Evolutionary conservation across 1,140 invertebrate genomes (phyloP).

Genomic region (Conus betulinus): DNA sequence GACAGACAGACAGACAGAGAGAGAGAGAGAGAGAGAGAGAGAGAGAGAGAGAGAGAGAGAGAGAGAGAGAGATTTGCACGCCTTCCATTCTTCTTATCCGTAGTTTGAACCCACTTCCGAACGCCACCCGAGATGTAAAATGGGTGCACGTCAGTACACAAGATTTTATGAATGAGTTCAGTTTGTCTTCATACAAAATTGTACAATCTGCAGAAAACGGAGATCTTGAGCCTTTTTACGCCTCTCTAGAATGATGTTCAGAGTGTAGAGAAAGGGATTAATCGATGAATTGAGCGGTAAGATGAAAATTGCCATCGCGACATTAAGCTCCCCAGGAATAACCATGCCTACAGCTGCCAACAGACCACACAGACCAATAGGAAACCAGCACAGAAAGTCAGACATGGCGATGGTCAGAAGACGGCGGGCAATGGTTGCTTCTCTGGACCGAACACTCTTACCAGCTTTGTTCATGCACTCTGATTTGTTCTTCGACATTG

Average conservation of each 20-base stretch:
- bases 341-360: neutral
- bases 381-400: conserved; percentile 20
- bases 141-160: too few relatives aligned
- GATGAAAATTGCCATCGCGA: conserved; percentile 50
- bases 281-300: conserved; percentile 53
- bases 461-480: neutral
- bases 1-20: too few relatives aligned
- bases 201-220: neutral
- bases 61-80: too few relatives aligned
- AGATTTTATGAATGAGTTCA: too few relatives aligned
- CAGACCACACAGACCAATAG: conserved; percentile 25
- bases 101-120: too few relatives aligned
- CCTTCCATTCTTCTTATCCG: too few relatives aligned
- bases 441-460: neutral
- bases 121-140: too few relatives aligned
- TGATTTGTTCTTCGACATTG: too few relatives aligned
- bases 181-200: too few relatives aligned
- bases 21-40: too few relatives aligned
- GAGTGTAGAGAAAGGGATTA: conserved; percentile 46
- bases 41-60: too few relatives aligned
- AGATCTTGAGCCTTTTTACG: neutral
- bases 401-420: neutral
- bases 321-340: neutral
- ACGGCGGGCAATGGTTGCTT: conserved; percentile 11
- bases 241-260: conserved; percentile 17